phyloP scores from a whole-genome alignment of 2,113 vertebrate genomes.

The Microcebus tavaratra region DNA sequence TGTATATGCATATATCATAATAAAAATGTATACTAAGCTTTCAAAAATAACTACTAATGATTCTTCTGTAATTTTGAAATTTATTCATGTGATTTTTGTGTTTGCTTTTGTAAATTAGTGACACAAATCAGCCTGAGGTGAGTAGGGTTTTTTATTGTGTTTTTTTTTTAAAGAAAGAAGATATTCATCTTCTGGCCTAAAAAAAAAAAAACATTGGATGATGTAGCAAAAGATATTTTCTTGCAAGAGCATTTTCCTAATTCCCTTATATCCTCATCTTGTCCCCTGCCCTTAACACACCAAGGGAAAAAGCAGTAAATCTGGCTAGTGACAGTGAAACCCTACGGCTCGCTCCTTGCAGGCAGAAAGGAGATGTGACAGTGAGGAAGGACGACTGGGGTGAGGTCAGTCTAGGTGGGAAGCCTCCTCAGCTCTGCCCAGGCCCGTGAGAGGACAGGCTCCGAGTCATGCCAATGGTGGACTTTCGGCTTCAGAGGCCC shows the following conservation, averaged over 20 bases:
- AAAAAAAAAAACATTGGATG: background rate
- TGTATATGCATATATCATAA: background rate
- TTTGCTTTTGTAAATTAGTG: slow-evolving; percentile 9
- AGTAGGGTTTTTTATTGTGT: background rate
- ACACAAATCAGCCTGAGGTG: background rate
- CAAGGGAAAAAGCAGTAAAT: background rate
- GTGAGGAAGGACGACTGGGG: background rate
- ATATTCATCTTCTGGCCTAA: background rate
- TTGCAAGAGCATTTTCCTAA: background rate
- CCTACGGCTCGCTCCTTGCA: background rate
- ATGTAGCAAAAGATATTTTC: background rate
- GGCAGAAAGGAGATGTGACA: background rate
- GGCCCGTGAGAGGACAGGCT: background rate
- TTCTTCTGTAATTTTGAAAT: slow-evolving; percentile 19
- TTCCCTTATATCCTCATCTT: background rate
- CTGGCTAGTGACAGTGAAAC: background rate
- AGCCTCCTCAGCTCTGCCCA: background rate
- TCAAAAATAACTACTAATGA: slow-evolving; percentile 6
- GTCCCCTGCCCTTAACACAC: background rate
- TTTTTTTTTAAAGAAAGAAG: background rate
- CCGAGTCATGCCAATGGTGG: background rate
- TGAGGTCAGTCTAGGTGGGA: background rate
- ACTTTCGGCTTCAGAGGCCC: background rate
- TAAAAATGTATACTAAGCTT: background rate
- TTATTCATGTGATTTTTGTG: background rate